Evolutionary conservation across 1,140 invertebrate genomes (phyloP), one percentile per base, ranked within the genome.

Genomic region (Pygmarrhopalites habei): DNA sequence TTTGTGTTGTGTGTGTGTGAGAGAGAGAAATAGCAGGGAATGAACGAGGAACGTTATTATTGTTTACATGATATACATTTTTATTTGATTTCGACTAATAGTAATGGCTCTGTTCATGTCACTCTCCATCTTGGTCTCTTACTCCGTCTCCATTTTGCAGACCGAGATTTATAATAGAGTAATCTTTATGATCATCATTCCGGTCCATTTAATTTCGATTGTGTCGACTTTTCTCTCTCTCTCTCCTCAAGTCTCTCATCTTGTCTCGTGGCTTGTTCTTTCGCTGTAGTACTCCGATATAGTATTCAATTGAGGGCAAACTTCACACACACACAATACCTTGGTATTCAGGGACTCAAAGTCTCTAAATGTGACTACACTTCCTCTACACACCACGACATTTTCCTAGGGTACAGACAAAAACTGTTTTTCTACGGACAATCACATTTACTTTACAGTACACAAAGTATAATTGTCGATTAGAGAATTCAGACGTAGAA

Each of bases 131-230:
- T 39, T 10, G 35, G 17, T 7, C 17, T 10, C 35, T 10, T 10
- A 10, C 7, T 39, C 17, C 35, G 35, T 7, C 17, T 39, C 17
- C 35, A 39, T 10, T 39, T 39, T 39, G 7, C 17, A 7, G 10
- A 39, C 17, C 35, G 17, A 39, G 35, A 39, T 39, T 39, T 39
- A 39, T 39, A 10, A 10, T n/a, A n/a, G n/a, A 39, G 10, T 17
- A 10, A 39, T 39, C 23, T 49, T 49, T 17, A 49, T 17, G 23
- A 49, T 21, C 46, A 19, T 49, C 46, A 30, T 26, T 57, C 35
- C 55, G 55, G 5, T 12, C 32, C 55, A 57, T 57, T 57, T 57
- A 57, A 57, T 57, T 57, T 32, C 30, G 39, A 35, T 57, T 39
- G 7, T 10, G 17, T 10, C 17, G 35, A 17, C 17, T 39, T 39